phyloP scores from a whole-genome alignment of 2,888 invertebrate species.

The Ceriagrion tenellum region DNA sequence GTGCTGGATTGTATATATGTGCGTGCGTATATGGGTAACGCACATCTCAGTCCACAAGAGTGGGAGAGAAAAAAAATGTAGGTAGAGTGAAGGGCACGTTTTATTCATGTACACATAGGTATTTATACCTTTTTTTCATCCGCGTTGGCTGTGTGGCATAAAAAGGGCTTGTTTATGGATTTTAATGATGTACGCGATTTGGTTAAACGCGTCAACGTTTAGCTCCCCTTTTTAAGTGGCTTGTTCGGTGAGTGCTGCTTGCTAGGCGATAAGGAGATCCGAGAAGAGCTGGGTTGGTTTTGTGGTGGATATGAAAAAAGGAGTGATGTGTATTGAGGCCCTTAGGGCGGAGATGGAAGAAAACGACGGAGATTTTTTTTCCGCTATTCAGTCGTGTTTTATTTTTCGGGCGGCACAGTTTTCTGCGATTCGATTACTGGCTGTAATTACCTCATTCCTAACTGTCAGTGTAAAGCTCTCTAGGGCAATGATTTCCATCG shows the following conservation, averaged over 20 bases:
- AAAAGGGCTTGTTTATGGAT: conserved; percentile 47
- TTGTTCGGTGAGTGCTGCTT: conserved; percentile 22
- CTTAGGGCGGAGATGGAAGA: neutral
- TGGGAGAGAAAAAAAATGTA: neutral
- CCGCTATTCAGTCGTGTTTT: neutral
- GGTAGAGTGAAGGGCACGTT: neutral
- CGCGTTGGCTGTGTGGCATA: conserved; percentile 14
- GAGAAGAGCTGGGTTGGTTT: neutral
- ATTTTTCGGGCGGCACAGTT: conserved; percentile 41
- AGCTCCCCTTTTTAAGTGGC: conserved; percentile 30
- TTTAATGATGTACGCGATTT: conserved; percentile 58
- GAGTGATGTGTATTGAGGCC: neutral
- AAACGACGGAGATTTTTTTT: neutral
- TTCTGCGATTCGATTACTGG: conserved; percentile 38
- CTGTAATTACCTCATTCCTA: neutral
- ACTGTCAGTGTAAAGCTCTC: neutral
- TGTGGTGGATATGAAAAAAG: neutral
- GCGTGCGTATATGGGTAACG: neutral
- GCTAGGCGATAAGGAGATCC: conserved; percentile 23
- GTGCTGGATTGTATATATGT: neutral
- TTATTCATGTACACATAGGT: neutral
- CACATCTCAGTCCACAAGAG: neutral
- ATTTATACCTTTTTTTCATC: conserved; percentile 12
- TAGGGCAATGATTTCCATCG: neutral
- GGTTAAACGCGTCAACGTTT: conserved; percentile 39